Evolutionary conservation across 2,113 vertebrate species (phyloP).

Genomic region (Tapirus terrestris): DNA sequence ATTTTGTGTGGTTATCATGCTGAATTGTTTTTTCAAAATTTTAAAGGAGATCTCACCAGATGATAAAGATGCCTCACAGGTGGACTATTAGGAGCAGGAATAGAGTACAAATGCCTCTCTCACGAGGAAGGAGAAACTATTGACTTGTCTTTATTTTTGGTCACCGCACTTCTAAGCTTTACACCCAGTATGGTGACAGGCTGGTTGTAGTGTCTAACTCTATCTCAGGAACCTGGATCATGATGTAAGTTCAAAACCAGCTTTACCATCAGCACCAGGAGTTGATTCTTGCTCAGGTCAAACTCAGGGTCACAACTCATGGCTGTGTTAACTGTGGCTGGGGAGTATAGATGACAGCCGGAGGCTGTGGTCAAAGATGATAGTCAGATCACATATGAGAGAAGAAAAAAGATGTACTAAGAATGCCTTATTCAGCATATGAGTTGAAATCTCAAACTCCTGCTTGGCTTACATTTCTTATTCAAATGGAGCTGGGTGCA

Average conservation of each 20-base stretch:
- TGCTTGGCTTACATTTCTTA: background rate
- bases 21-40: background rate
- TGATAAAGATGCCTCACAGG: background rate
- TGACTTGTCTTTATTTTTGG: background rate
- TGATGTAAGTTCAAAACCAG: background rate
- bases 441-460: background rate
- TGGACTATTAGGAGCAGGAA: background rate
- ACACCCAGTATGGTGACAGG: background rate
- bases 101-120: background rate
- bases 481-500: background rate
- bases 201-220: background rate
- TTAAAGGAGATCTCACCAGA: background rate
- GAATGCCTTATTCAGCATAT: background rate
- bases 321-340: background rate
- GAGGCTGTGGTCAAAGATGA: background rate
- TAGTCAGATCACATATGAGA: no score
- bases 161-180: background rate
- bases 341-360: background rate
- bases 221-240: background rate
- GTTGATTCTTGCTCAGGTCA: background rate
- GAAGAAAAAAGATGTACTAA: background rate
- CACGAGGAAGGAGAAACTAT: background rate
- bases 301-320: background rate
- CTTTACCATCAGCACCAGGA: background rate
- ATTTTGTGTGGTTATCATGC: background rate